These are phyloP conservation scores for Psittacula cyanocephala DNA, from an alignment of 2,113 vertebrate species.

Conservation along the genomic window DNA sequence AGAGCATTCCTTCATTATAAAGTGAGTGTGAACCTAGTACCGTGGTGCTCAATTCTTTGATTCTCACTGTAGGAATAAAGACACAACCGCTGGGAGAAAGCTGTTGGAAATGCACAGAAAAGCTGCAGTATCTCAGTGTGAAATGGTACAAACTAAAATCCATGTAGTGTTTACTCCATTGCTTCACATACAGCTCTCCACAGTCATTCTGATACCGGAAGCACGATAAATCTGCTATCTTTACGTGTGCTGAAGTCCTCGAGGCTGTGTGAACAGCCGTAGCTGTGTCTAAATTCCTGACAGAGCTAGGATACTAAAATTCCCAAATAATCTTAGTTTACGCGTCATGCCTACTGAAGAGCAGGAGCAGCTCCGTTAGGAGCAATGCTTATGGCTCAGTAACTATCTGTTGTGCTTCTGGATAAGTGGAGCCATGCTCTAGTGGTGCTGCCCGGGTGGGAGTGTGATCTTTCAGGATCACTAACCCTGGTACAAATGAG, in stretches of 20 bases:
- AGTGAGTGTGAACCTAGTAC: not conserved
- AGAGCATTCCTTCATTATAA: not conserved
- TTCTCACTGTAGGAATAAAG: not conserved
- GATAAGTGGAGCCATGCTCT: not conserved
- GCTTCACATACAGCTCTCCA: not conserved
- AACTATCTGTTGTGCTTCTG: not conserved
- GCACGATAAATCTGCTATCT: conserved; percentile 21
- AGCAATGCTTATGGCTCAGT: not conserved
- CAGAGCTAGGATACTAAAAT: not conserved
- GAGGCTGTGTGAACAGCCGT: not conserved
- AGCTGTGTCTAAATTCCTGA: not conserved
- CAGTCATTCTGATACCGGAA: conserved; percentile 19
- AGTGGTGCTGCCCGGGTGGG: not conserved
- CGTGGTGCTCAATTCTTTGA: not conserved
- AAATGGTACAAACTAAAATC: not conserved
- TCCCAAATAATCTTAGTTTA: not conserved
- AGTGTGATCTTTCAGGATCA: not conserved
- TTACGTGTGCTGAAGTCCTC: not conserved
- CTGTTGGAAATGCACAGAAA: not conserved
- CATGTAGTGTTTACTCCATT: not conserved
- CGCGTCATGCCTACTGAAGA: not conserved
- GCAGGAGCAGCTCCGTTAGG: not conserved
- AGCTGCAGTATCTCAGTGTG: not conserved
- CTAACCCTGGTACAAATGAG: not conserved
- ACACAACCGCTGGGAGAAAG: not conserved